These are phyloP conservation scores for Bucco capensis DNA, from an alignment of 2,113 vertebrate species.

Conservation along the genomic window DNA sequence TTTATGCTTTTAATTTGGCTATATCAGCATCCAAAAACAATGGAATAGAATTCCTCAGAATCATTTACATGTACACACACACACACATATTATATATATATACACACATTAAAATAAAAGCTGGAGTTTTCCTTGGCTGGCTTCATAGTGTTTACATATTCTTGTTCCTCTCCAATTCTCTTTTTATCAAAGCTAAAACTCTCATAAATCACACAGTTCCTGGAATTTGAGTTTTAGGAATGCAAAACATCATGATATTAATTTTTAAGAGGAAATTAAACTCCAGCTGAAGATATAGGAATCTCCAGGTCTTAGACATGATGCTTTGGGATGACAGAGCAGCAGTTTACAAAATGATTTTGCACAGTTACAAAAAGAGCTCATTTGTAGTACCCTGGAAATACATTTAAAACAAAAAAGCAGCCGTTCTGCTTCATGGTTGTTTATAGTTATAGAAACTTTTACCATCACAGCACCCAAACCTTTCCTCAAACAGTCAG, in stretches of 20 bases:
- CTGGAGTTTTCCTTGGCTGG: background rate
- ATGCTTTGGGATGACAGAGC: background rate
- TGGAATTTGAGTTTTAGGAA: background rate
- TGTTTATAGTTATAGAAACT: background rate
- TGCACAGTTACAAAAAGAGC: background rate
- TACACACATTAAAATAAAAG: background rate
- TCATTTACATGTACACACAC: background rate
- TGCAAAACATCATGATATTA: background rate
- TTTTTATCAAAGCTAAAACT: background rate
- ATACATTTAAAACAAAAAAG: background rate
- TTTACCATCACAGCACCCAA: background rate
- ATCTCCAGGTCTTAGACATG: background rate
- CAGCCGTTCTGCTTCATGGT: background rate
- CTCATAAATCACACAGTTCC: background rate
- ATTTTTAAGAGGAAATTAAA: background rate
- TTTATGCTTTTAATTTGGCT: background rate
- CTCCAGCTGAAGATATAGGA: background rate
- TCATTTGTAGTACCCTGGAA: background rate
- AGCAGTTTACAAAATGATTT: background rate
- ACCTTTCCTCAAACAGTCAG: background rate
- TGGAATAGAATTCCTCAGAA: background rate
- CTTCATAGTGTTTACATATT: background rate
- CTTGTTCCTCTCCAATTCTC: background rate
- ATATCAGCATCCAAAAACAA: background rate
- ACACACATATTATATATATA: rapidly evolving